Base-by-base conservation (phyloP, 2,113 vertebrate genomes). In the Martes martes region DNA sequence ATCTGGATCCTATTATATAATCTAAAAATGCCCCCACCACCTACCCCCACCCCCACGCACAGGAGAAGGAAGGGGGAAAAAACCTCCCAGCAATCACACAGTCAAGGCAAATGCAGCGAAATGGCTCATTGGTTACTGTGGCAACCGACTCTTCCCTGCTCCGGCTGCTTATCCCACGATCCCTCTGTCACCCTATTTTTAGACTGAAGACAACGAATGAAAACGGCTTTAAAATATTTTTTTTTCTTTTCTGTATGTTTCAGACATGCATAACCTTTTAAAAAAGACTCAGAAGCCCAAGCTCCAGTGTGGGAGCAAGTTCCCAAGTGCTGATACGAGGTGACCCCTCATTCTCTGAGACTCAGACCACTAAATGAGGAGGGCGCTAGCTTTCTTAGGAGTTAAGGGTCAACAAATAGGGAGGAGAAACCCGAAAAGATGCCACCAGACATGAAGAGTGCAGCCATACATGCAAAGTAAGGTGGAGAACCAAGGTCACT, bases 171-270 rank as follows among this genome's bases (percentile, higher is more conserved):
- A 99, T 98, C 99, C 99, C 99, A 99, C 98, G 98, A 98, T 99
- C 98, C 99, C 99, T 99, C 98, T 99, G 98, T 99, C 98, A 98
- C 98, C 98, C 98, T 99, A 99, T 99, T 99, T 99, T 99, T 99
- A 99, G 98, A 98, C 89, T 97, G 98, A 98, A 99, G 98, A 98
- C 98, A 99, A 98, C 98, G 98, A 98, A 99, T 98, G 97, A 98
- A 97, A 97, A 98, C 61, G 95, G 97, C 96, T 98, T 95, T 98
- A 97, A 90, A 95, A 91, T 59, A 84, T 96, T 85, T 96, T 97
- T 97, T 98, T 98, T 98, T 90, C 92, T 98, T 97, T 97, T 98
- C 81, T 91, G 76, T 95, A 94, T 98, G 95, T 98, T 98, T 97
- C 96, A 98, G 96, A 94, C 94, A 95, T 95, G 73, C 71, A 97